Conservation (phyloP, 2,888 invertebrate genomes). For the Cacoxenus indagator region DNA sequence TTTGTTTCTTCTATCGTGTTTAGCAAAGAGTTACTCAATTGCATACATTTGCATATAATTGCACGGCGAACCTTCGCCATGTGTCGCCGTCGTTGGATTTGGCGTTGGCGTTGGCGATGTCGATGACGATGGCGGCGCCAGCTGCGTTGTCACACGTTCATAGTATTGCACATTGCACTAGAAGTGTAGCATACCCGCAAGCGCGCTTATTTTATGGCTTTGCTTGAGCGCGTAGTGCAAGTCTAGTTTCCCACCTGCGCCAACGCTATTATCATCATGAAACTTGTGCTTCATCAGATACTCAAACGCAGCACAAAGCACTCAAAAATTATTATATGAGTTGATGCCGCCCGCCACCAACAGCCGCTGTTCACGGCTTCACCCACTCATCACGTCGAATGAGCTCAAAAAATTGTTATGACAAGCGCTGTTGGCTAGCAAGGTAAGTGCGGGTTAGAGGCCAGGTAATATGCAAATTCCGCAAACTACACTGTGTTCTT, state of each 20-base stretch:
- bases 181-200: not conserved
- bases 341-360: not conserved
- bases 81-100: too few relatives aligned
- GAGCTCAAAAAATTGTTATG: not conserved
- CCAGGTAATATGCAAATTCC: conserved; percentile 59
- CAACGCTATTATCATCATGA: not conserved
- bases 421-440: not conserved
- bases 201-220: conserved; percentile 2
- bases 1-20: conserved; percentile 11
- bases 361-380: not conserved
- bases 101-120: not conserved
- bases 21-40: conserved; percentile 29
- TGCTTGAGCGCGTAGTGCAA: not conserved
- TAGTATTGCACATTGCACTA: not conserved
- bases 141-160: not conserved
- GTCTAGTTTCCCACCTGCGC: not conserved
- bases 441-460: not conserved
- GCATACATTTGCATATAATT: conserved; percentile 61
- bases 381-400: not conserved
- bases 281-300: not conserved
- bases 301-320: conserved; percentile 4
- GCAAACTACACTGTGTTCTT: conserved; percentile 24
- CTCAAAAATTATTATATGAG: conserved; percentile 6
- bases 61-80: conserved; percentile 36
- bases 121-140: not conserved